phyloP scores from a whole-genome alignment of 2,113 vertebrate genomes.

The Pteronura brasiliensis region DNA sequence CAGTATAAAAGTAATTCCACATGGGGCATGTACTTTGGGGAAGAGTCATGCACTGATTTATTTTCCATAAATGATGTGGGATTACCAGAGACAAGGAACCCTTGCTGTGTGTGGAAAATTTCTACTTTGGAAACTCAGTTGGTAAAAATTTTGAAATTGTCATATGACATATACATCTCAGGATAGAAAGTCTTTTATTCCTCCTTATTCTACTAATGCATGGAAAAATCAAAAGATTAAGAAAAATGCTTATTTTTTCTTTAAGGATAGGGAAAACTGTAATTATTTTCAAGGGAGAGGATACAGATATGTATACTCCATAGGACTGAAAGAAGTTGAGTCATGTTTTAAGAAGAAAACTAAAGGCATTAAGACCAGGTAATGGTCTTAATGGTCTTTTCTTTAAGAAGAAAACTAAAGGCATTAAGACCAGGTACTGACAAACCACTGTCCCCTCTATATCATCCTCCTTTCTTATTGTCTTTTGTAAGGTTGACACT shows the following conservation, averaged over 20 bases:
- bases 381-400: too few species aligned
- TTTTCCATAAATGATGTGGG: conserved; percentile 41
- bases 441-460: not conserved
- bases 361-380: not conserved
- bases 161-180: not conserved
- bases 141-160: not conserved
- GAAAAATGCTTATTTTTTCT: not conserved
- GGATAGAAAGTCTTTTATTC: not conserved
- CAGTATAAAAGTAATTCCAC: conserved; percentile 67
- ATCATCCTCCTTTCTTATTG: not conserved
- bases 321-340: not conserved
- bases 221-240: not conserved
- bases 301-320: not conserved
- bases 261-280: not conserved
- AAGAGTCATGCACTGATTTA: conserved; percentile 48
- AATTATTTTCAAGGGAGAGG: not conserved
- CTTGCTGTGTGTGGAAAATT: not conserved
- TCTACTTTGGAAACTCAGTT: not conserved
- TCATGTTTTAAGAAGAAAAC: not conserved
- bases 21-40: conserved; percentile 14
- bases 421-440: not conserved
- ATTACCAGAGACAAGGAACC: conserved; percentile 7
- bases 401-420: not conserved
- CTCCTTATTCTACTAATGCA: not conserved
- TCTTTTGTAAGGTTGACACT: not conserved